Evolutionary conservation across 2,888 invertebrate genomes (phyloP).

Genomic region (Pandemis heparana): DNA sequence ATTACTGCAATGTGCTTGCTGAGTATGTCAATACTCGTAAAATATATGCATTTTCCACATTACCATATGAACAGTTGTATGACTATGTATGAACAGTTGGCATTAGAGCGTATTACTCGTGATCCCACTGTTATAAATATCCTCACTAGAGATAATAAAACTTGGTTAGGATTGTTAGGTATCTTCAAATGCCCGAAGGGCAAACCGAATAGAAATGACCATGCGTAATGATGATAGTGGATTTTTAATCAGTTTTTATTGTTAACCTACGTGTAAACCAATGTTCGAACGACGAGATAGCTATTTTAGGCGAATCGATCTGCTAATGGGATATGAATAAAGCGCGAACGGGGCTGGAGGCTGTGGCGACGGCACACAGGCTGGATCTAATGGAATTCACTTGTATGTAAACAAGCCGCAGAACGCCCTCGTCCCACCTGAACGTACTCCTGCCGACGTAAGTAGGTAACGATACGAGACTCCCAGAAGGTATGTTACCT

Average conservation of each 20-base stretch:
- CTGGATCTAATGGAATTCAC: constrained; percentile 84
- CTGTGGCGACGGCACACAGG: constrained; percentile 76
- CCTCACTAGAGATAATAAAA: too few relatives aligned
- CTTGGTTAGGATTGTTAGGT: too few relatives aligned
- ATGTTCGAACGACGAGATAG: constrained; percentile 29
- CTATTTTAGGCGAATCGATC: constrained; percentile 71
- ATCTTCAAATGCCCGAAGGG: too few relatives aligned
- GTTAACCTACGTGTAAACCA: constrained; percentile 24
- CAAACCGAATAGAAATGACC: too few relatives aligned
- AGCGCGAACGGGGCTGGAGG: constrained; percentile 69
- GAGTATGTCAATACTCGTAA: too few relatives aligned
- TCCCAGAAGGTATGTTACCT: constrained; percentile 48
- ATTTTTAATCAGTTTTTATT: constrained; percentile 32
- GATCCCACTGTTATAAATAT: too few relatives aligned
- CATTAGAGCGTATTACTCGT: too few relatives aligned
- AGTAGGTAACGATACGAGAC: constrained; percentile 44
- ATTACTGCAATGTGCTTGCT: too few relatives aligned
- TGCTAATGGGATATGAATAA: constrained; percentile 84
- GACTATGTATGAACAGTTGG: too few relatives aligned
- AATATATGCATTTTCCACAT: too few relatives aligned
- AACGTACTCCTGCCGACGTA: constrained; percentile 41
- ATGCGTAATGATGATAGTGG: too few relatives aligned
- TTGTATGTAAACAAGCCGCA: constrained; percentile 84
- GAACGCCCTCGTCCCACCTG: constrained; percentile 65
- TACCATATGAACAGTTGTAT: too few relatives aligned